phyloP scores from a whole-genome alignment of 2,113 vertebrate genomes.

The Phalacrocorax pelagicus region DNA sequence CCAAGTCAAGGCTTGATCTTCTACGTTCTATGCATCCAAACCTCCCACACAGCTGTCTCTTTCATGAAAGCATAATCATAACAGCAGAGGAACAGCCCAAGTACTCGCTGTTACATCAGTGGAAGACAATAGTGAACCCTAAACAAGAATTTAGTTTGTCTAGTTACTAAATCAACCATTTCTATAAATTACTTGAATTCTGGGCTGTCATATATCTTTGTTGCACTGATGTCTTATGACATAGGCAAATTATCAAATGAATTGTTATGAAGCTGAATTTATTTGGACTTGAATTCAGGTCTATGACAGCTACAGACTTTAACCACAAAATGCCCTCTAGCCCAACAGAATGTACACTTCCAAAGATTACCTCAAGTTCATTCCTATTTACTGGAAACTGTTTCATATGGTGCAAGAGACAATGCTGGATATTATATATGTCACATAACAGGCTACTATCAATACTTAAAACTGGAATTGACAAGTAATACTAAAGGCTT shows the following conservation, averaged over 20 bases:
- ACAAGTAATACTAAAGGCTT: not conserved
- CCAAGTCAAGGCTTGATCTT: not conserved
- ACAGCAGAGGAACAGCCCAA: not conserved
- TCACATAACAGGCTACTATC: not conserved
- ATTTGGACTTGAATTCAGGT: not conserved
- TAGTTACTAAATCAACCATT: not conserved
- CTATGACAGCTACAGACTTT: not conserved
- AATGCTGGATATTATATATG: not conserved
- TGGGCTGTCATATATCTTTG: not conserved
- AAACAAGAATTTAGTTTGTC: not conserved
- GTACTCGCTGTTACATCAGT: not conserved
- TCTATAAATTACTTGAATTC: not conserved
- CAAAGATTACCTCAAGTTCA: not conserved
- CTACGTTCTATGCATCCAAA: not conserved
- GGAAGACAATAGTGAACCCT: not conserved
- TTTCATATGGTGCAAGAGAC: not conserved
- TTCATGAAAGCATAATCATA: not conserved
- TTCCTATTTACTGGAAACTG: not conserved
- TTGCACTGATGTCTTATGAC: not conserved
- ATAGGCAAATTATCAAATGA: not conserved
- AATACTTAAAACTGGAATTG: constrained; percentile 19
- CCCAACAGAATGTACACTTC: not conserved
- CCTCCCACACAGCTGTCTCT: not conserved
- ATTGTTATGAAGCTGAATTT: not conserved
- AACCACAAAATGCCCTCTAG: not conserved